These are phyloP conservation scores for Diachrysia chrysitis DNA, from an alignment of 2,888 invertebrate species.

Conservation along the genomic window DNA sequence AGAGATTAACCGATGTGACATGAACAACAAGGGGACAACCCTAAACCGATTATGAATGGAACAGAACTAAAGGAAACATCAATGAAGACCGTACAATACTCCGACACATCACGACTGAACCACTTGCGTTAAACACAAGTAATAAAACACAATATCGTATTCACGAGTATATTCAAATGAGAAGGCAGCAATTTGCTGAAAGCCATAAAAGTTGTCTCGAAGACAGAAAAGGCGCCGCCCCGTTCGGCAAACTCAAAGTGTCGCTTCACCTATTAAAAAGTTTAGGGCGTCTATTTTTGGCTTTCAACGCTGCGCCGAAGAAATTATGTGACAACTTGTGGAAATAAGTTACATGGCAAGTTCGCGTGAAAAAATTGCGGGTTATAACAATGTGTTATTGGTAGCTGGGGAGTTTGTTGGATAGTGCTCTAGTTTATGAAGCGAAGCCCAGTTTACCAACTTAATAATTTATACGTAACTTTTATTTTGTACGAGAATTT, in stretches of 20 bases:
- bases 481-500: neutral
- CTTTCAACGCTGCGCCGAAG: conserved; percentile 69
- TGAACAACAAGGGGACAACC: neutral
- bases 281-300: conserved; percentile 85
- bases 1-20: neutral
- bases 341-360: conserved; percentile 60
- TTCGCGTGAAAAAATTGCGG: conserved; percentile 60
- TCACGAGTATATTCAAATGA: conserved; percentile 73
- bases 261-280: conserved; percentile 82
- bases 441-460: conserved; percentile 8
- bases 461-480: conserved; percentile 5
- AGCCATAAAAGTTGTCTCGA: conserved; percentile 83
- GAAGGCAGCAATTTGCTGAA: conserved; percentile 81
- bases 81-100: conserved; percentile 31
- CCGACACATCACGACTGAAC: conserved; percentile 41
- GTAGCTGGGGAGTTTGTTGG: conserved; percentile 22
- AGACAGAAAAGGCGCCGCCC: conserved; percentile 78
- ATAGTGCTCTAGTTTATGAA: neutral
- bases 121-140: conserved; percentile 40
- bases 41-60: conserved; percentile 2
- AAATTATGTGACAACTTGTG: conserved; percentile 80
- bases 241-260: conserved; percentile 64
- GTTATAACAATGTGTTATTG: conserved; percentile 39
- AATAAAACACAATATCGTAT: conserved; percentile 58
- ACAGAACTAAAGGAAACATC: conserved; percentile 25